Conservation (phyloP, 1,140 invertebrate species). For the Cyrtorhinus lividipennis region DNA sequence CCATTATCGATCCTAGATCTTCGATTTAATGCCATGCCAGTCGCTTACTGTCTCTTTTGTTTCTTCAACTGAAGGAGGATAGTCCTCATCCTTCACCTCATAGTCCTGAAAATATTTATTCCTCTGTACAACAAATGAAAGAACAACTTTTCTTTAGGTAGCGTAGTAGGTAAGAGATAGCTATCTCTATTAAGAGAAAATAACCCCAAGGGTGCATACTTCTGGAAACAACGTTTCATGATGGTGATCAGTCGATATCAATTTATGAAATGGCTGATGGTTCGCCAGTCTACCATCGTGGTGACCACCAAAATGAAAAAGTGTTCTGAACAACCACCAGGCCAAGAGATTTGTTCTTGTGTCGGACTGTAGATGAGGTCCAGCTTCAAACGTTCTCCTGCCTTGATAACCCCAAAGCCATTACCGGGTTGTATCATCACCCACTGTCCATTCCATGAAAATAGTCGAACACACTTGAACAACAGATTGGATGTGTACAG, state of each 20-base stretch:
- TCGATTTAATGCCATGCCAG: not conserved
- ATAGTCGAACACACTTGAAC: not conserved
- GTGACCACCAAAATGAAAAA: conserved; percentile 7
- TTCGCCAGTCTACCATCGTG: conserved; percentile 6
- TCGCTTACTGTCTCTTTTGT: not conserved
- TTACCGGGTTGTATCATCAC: conserved; percentile 17
- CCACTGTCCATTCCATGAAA: conserved; percentile 11
- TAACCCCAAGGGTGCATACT: not conserved
- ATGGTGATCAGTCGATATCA: not conserved
- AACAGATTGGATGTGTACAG: not conserved
- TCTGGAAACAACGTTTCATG: not conserved
- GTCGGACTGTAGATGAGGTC: conserved; percentile 15
- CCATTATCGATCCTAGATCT: not conserved
- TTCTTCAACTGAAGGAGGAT: not conserved
- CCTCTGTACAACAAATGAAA: not conserved
- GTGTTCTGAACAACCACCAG: conserved; percentile 1
- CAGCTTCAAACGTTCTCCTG: conserved; percentile 13
- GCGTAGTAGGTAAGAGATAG: not conserved
- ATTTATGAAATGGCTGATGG: not conserved
- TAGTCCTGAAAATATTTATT: not conserved
- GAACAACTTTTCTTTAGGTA: not conserved
- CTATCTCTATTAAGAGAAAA: not conserved
- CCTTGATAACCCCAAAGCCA: conserved; percentile 7
- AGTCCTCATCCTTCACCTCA: not conserved
- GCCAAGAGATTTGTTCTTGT: not conserved